phyloP scores from a whole-genome alignment of 2,888 invertebrate genomes.

The Phalangium opilio region DNA sequence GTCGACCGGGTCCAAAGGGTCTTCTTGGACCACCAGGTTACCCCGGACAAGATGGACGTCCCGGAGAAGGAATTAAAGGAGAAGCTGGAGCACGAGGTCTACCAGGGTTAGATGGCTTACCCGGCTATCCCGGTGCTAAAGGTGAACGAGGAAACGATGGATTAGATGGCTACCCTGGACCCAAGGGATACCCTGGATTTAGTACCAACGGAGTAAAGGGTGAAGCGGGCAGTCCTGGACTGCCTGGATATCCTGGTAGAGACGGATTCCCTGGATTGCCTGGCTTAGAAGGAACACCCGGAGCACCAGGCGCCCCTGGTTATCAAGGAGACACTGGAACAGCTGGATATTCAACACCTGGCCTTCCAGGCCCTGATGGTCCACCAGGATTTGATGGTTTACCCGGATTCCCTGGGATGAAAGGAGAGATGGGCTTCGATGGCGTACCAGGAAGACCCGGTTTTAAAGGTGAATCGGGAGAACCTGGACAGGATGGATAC shows the following conservation, averaged over 20 bases:
- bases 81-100: constrained; percentile 14
- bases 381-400: constrained; percentile 14
- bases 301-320: constrained; percentile 24
- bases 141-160: constrained; percentile 33
- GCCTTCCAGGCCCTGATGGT: constrained; percentile 22
- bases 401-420: constrained; percentile 25
- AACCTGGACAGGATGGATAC: constrained; percentile 24
- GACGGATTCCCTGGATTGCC: constrained; percentile 11
- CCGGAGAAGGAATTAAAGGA: constrained; percentile 15
- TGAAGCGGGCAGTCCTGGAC: constrained; percentile 40
- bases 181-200: constrained; percentile 42
- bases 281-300: constrained; percentile 15
- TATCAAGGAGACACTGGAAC: constrained; percentile 48
- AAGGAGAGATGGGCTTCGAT: constrained; percentile 43
- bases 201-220: constrained; percentile 30
- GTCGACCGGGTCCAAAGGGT: background rate
- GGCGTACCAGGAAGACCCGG: constrained; percentile 39
- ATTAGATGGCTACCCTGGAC: constrained; percentile 49
- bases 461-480: constrained; percentile 16
- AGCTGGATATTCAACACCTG: constrained; percentile 43
- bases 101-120: constrained; percentile 12
- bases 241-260: constrained; percentile 46
- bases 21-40: constrained; percentile 10
- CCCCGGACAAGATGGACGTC: constrained; percentile 12
- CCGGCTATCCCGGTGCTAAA: constrained; percentile 33